Conservation (phyloP, 1,140 invertebrate genomes). For the Panulirus ornatus region DNA sequence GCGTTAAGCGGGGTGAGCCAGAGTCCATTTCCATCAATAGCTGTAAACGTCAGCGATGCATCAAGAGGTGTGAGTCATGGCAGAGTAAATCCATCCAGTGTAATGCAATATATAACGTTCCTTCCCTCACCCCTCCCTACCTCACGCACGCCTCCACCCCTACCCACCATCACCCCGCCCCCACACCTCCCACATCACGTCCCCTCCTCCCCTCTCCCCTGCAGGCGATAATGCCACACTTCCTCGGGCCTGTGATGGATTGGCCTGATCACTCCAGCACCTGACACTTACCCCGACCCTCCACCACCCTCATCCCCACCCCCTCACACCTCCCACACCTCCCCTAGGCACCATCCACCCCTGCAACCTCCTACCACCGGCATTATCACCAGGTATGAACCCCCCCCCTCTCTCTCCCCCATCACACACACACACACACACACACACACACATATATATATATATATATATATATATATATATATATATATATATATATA, state of each 20-base stretch:
- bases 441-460: too few species aligned
- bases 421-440: too few species aligned
- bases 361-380: too few species aligned
- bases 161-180: neutral
- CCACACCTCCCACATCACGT: neutral
- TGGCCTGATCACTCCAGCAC: neutral
- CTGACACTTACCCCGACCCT: too few species aligned
- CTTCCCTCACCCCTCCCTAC: neutral
- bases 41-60: neutral
- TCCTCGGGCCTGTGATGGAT: slow-evolving; percentile 7
- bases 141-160: neutral
- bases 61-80: neutral
- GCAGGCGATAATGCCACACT: slow-evolving; percentile 1
- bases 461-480: too few species aligned
- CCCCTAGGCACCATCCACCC: too few species aligned
- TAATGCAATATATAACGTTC: neutral
- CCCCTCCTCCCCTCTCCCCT: neutral
- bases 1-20: too few species aligned
- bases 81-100: neutral
- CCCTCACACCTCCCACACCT: too few species aligned
- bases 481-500: too few species aligned
- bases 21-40: neutral
- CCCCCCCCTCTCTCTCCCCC: too few species aligned
- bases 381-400: too few species aligned
- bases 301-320: too few species aligned